Percentiles rank a stretch among this genome's conserved stretches.
Evolutionary conservation across 92 coral and sea anemone species (phyloP).

Genomic region (Porites cylindrica): DNA sequence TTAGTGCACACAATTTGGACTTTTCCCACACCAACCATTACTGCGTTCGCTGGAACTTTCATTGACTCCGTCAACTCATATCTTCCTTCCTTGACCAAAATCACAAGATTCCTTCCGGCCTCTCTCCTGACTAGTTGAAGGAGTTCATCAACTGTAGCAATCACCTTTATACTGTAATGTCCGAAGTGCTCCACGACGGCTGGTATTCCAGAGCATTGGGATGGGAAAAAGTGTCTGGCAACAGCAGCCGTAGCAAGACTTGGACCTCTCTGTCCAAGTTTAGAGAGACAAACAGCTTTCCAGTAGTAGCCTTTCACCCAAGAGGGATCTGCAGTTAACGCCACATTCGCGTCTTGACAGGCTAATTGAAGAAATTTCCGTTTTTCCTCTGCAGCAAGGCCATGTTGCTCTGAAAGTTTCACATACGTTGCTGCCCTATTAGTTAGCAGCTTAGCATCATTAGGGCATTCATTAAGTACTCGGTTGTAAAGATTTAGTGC

Average conservation of each 20-base stretch:
- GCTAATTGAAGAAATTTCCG: neutral
- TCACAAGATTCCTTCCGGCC: neutral
- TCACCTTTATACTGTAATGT: neutral
- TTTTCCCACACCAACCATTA: constrained; percentile 19
- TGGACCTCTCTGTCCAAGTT: constrained; percentile 9
- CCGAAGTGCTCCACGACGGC: constrained; percentile 19
- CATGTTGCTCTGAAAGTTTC: constrained; percentile 12
- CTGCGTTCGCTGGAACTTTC: neutral
- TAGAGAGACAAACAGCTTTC: constrained; percentile 33
- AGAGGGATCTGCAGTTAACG: constrained; percentile 10
- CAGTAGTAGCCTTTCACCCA: constrained; percentile 32
- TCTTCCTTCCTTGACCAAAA: constrained; percentile 14
- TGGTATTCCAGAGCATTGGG: neutral
- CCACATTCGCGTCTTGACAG: neutral
- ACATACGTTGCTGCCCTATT: constrained; percentile 12
- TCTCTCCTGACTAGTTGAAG: neutral
- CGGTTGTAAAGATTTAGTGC: neutral
- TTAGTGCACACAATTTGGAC: neutral
- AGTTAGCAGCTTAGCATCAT: constrained; percentile 14
- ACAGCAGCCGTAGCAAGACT: constrained; percentile 34
- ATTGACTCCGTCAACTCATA: constrained; percentile 8
- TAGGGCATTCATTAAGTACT: neutral
- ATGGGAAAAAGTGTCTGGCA: neutral
- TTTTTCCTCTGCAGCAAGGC: neutral
- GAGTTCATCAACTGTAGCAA: neutral